Evolutionary conservation across 2,888 invertebrate species (phyloP).

Genomic region (Acleris literana): DNA sequence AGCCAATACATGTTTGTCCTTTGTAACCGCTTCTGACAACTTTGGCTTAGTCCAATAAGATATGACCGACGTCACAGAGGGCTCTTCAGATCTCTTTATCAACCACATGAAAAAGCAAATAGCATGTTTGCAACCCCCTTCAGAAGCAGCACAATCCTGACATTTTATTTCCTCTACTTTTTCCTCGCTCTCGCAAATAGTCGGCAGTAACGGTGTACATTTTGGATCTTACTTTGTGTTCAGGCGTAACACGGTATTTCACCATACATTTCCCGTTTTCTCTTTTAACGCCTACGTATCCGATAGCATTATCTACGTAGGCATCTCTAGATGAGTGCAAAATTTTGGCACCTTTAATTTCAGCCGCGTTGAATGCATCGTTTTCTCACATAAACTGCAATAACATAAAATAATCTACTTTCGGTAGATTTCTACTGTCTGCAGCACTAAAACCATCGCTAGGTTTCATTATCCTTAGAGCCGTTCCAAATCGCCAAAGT

Average conservation of each 20-base stretch:
- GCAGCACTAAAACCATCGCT: not conserved
- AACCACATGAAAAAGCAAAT: constrained; percentile 39
- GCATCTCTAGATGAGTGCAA: constrained; percentile 1
- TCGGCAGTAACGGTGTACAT: constrained; percentile 9
- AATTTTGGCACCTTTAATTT: not conserved
- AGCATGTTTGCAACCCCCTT: constrained; percentile 38
- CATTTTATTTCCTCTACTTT: constrained; percentile 33
- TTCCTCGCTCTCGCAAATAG: constrained; percentile 32
- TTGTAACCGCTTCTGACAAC: constrained; percentile 22
- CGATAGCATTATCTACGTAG: constrained; percentile 4
- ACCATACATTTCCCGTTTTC: not conserved
- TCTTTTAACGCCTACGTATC: constrained; percentile 1
- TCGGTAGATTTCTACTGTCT: constrained; percentile 6
- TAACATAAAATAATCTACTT: constrained; percentile 3
- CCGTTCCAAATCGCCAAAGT: too few species aligned
- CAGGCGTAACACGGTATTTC: constrained; percentile 3
- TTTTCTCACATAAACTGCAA: constrained; percentile 1
- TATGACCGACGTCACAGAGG: constrained; percentile 33
- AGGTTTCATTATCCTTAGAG: not conserved
- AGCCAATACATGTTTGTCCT: constrained; percentile 2
- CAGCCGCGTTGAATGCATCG: not conserved
- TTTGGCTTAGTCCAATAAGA: constrained; percentile 41
- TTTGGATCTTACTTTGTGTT: not conserved
- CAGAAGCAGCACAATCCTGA: constrained; percentile 40
- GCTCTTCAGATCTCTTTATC: constrained; percentile 38